Evolutionary conservation across 2,888 invertebrate genomes (phyloP), one percentile per base, ranked within the genome.

Genomic region (Pecten maximus): DNA sequence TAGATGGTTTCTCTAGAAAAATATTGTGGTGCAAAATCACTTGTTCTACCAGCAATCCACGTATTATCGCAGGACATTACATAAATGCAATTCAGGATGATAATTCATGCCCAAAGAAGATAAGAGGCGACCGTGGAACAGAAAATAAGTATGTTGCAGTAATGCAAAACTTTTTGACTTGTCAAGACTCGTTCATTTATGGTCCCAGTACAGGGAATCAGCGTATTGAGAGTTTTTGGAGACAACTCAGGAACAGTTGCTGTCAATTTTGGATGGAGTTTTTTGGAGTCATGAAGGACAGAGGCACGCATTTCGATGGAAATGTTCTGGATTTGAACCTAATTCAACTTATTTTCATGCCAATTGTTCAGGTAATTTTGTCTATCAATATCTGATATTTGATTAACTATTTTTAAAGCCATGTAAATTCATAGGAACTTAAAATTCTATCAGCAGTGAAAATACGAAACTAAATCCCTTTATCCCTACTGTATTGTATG

Each of bases 51-150:
- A 87, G 39, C 40, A 39, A 87, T 87, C 87, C 87, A 28, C 12
- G 87, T 40, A 87, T 87, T 87, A 87, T 87, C 87, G 87, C 39
- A n/a, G 28, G 87, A 87, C 87, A 87, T 87, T 87, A 87, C 87
- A 87, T 87, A 28, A 15, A 87, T 87, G 87, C 87, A 87, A 87
- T 39, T 2, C 39, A 87, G 35, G 15, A 87, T 40, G 0, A 40
- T 16, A 39, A 40, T 23, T 23, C 28, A 28, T 23, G n/a, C 87
- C 19, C 23, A 19, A 28, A 74, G 28, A 8, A 23, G 0, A 8
- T 74, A n/a, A n/a, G n/a, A n/a, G n/a, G n/a, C n/a, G n/a, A n/a
- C n/a, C n/a, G n/a, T n/a, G n/a, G n/a, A n/a, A n/a, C n/a, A n/a
- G n/a, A n/a, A n/a, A n/a, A n/a, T n/a, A n/a, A n/a, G n/a, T n/a